Conservation (phyloP, 2,888 invertebrate species). For the Tetropium fuscum region DNA sequence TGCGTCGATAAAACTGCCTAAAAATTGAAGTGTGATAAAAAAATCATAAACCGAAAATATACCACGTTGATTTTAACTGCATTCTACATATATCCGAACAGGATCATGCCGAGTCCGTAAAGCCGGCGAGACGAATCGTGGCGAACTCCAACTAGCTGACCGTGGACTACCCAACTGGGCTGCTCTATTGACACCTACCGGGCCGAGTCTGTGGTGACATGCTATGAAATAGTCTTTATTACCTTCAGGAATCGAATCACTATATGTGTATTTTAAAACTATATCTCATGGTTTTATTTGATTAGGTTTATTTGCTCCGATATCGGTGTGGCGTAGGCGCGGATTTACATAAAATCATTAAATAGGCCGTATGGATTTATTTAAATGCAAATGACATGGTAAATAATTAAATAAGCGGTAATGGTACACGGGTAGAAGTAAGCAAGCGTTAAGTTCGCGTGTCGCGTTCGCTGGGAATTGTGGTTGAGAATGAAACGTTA, state of each 20-base stretch:
- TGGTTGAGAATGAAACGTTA: constrained; percentile 32
- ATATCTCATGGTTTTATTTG: constrained; percentile 54
- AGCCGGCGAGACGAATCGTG: constrained; percentile 36
- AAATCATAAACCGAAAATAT: constrained; percentile 62
- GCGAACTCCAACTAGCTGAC: constrained; percentile 31
- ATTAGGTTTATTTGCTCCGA: constrained; percentile 48
- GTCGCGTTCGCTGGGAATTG: constrained; percentile 26
- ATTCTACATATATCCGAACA: constrained; percentile 62
- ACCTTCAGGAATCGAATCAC: constrained; percentile 62
- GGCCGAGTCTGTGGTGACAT: constrained; percentile 64
- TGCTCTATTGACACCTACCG: constrained; percentile 63
- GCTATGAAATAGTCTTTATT: constrained; percentile 66
- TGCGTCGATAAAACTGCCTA: constrained; percentile 17
- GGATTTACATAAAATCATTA: constrained; percentile 57
- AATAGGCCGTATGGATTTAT: constrained; percentile 47
- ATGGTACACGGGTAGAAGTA: constrained; percentile 46
- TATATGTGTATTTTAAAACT: constrained; percentile 58
- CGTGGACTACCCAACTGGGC: constrained; percentile 42
- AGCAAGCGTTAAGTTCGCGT: constrained; percentile 44
- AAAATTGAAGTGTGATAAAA: constrained; percentile 63
- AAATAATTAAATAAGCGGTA: constrained; percentile 41
- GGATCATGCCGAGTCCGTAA: constrained; percentile 58
- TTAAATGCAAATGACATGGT: constrained; percentile 35
- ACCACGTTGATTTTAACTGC: constrained; percentile 63
- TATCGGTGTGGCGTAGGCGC: constrained; percentile 37